These are phyloP conservation scores for Pitangus sulphuratus DNA, from an alignment of 2,797 vertebrate species.

Conservation along the genomic window DNA sequence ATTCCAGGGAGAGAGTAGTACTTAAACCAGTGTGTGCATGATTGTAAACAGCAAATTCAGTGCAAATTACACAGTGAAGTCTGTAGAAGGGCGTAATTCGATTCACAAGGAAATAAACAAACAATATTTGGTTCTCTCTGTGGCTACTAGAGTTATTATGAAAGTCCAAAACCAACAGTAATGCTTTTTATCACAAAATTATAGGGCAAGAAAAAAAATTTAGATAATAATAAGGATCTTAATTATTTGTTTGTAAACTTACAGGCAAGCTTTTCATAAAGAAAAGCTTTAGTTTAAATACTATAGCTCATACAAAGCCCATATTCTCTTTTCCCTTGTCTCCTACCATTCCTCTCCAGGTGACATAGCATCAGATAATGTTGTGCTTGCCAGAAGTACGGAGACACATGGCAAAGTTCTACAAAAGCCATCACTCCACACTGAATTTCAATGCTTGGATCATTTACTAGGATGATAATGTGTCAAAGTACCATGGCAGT, in stretches of 20 bases:
- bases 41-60: conserved; percentile 63
- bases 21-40: neutral
- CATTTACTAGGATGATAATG: neutral
- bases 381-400: neutral
- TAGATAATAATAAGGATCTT: conserved; percentile 83
- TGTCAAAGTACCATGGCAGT: neutral
- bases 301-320: neutral
- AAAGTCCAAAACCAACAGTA: conserved; percentile 83
- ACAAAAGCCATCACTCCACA: conserved; percentile 2
- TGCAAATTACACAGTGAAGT: conserved; percentile 75
- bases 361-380: conserved; percentile 18
- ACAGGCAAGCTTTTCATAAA: conserved; percentile 63
- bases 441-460: conserved; percentile 9
- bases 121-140: conserved; percentile 77
- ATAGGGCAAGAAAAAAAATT: conserved; percentile 85
- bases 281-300: conserved; percentile 75
- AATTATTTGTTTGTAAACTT: conserved; percentile 85
- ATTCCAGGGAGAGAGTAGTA: neutral
- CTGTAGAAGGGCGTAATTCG: conserved; percentile 74
- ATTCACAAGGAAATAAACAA: conserved; percentile 86
- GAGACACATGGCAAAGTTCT: neutral
- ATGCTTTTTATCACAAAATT: conserved; percentile 85
- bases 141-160: conserved; percentile 75
- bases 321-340: conserved; percentile 27
- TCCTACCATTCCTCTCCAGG: conserved; percentile 14